These are phyloP conservation scores for Dinomys branickii DNA, from an alignment of 2,113 vertebrate species.

Conservation along the genomic window DNA sequence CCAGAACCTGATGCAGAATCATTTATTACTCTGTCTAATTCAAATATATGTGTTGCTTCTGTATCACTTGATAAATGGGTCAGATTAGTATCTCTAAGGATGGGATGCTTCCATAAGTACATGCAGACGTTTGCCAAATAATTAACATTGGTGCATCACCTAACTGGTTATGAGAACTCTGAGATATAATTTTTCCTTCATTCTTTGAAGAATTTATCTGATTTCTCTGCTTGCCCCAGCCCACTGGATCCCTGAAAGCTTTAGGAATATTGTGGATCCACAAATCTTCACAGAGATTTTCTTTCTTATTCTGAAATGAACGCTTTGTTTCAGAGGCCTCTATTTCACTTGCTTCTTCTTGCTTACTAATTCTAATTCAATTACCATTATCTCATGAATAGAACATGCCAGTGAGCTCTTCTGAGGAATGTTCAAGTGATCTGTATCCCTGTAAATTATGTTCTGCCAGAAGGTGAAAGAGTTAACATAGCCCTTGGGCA, in stretches of 20 bases:
- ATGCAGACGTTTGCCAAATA: background rate
- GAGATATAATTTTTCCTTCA: background rate
- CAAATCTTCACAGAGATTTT: background rate
- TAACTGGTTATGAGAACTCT: background rate
- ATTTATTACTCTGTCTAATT: background rate
- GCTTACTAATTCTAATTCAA: background rate
- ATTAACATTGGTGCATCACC: background rate
- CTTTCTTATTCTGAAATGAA: background rate
- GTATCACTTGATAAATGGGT: background rate
- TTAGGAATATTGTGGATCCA: background rate
- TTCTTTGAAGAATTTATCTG: background rate
- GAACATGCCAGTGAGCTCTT: background rate
- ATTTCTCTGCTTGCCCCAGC: background rate
- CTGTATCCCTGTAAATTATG: background rate
- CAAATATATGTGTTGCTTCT: background rate
- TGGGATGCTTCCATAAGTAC: background rate
- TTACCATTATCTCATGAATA: conserved; percentile 4
- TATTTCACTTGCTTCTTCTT: background rate
- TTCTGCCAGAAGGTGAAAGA: background rate
- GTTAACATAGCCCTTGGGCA: background rate
- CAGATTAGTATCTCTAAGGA: background rate
- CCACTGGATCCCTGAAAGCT: background rate
- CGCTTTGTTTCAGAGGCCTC: background rate
- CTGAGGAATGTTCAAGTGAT: background rate
- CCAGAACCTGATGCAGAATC: background rate